phyloP scores from a whole-genome alignment of 2,113 vertebrate species.

The Brienomyrus longianalis region DNA sequence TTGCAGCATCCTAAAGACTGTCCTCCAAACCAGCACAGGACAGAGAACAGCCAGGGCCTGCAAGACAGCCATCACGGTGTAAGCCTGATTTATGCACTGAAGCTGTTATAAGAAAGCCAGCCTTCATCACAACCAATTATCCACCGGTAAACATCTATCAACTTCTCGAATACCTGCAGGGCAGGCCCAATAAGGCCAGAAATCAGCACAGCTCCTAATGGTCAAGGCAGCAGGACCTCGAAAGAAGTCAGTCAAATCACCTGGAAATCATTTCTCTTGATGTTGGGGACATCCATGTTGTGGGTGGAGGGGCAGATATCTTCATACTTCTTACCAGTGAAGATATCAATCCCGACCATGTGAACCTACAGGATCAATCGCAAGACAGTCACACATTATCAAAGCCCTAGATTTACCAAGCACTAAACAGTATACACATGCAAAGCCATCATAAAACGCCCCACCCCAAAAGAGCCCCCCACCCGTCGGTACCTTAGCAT shows the following conservation, averaged over 20 bases:
- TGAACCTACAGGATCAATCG: slow-evolving; percentile 69
- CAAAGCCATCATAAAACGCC: neutral
- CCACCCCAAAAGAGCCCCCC: no score
- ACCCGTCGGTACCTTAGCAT: slow-evolving; percentile 77
- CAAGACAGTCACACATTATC: neutral
- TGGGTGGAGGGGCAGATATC: slow-evolving; percentile 98
- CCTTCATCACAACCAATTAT: neutral
- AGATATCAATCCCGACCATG: slow-evolving; percentile 96
- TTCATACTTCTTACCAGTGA: slow-evolving; percentile 96
- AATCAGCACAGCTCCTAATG: neutral
- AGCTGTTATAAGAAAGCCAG: neutral
- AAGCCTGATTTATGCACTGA: neutral
- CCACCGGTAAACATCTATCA: neutral
- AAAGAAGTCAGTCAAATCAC: slow-evolving; percentile 49
- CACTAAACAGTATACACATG: neutral
- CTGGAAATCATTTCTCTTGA: slow-evolving; percentile 93
- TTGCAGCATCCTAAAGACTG: neutral
- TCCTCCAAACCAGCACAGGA: neutral
- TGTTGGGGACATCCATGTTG: slow-evolving; percentile 97
- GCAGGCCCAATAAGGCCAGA: neutral
- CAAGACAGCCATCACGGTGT: neutral
- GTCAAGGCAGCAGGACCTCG: neutral
- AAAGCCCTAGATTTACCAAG: neutral
- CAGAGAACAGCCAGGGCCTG: neutral
- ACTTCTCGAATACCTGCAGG: neutral